Evolutionary conservation across 2,797 vertebrate species (phyloP).

Genomic region (Microctenopoma steveboyesi): DNA sequence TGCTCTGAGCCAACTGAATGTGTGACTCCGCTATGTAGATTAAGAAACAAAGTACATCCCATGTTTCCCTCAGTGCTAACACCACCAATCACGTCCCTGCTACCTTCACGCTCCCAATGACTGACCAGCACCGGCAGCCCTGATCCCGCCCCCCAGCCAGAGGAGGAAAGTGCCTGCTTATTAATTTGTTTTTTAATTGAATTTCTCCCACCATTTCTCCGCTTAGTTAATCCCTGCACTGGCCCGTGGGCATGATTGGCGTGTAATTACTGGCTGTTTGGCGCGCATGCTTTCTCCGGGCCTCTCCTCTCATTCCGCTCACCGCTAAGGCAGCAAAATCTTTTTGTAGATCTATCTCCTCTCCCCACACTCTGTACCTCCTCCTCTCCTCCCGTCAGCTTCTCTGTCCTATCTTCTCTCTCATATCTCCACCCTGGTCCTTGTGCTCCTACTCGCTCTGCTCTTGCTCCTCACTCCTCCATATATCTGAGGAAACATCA

Average conservation of each 20-base stretch:
- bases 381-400: slow-evolving; percentile 30
- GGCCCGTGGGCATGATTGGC: slow-evolving; percentile 80
- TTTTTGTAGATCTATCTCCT: slow-evolving; percentile 50
- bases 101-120: slow-evolving; percentile 7
- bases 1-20: too few species aligned
- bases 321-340: slow-evolving; percentile 39
- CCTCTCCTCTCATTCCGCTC: slow-evolving; percentile 40
- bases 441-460: slow-evolving; percentile 23
- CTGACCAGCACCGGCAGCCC: slow-evolving; percentile 12
- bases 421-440: slow-evolving; percentile 24
- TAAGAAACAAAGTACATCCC: too few species aligned
- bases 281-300: slow-evolving; percentile 62
- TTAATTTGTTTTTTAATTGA: slow-evolving; percentile 83
- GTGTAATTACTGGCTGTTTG: slow-evolving; percentile 80
- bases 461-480: slow-evolving; percentile 45
- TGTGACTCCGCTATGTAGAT: too few species aligned
- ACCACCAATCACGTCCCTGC: slow-evolving; percentile 17
- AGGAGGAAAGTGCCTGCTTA: slow-evolving; percentile 61
- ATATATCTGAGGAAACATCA: slow-evolving; percentile 61
- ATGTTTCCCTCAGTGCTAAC: neutral
- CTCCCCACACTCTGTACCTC: slow-evolving; percentile 19
- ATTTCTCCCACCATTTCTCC: slow-evolving; percentile 77
- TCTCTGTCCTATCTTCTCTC: slow-evolving; percentile 35
- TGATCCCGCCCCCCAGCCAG: slow-evolving; percentile 38
- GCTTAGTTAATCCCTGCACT: slow-evolving; percentile 79